Evolutionary conservation across 2,113 vertebrate genomes (phyloP), one percentile per base, ranked within the genome.

Genomic region (Tyto alba): DNA sequence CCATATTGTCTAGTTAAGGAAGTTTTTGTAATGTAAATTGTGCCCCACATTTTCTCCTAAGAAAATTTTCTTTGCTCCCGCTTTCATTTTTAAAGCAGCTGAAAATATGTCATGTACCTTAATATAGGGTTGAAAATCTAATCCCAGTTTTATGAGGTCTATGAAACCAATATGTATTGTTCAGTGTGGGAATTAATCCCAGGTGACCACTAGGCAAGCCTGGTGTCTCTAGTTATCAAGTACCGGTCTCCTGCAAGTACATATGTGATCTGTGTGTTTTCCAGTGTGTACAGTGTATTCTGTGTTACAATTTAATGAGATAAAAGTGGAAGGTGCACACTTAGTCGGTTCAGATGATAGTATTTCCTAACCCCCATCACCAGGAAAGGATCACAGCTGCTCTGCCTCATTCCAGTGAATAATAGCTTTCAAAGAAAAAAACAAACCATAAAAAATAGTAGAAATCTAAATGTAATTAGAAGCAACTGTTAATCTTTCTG

Each of bases 401-500:
- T 95, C 57, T 66, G 47, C 30, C 71, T 91, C 60, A 73, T 94
- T 93, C 47, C 72, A 71, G 63, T 87, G 74, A 93, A 89, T 73
- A 78, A 85, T 5, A 85, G 59, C 52, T 83, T 94, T 77, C 77
- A 83, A 92, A 93, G 32, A 82, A 97, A 94, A 97, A 94, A 90
- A 91, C 67, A 32, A 95, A 63, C 40, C 78, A 90, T 89, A 73
- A 94, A 90, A 90, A 81, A 84, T 27, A 84, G 64, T 59, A 86
- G 75, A 95, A 94, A 89, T 84, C 47, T 81, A 89, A 93, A 87
- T 85, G 53, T 68, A 92, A 85, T 89, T 92, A 89, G 66, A 92
- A 14, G 48, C 68, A 93, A 36, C 30, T 48, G 26, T 53, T n/a
- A 84, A 88, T 85, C 25, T 75, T 56, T 72, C 73, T 87, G 69